Percentiles rank a stretch among this genome's conserved stretches.
Conservation (phyloP, 2,113 vertebrate genomes). For the Riparia riparia region DNA sequence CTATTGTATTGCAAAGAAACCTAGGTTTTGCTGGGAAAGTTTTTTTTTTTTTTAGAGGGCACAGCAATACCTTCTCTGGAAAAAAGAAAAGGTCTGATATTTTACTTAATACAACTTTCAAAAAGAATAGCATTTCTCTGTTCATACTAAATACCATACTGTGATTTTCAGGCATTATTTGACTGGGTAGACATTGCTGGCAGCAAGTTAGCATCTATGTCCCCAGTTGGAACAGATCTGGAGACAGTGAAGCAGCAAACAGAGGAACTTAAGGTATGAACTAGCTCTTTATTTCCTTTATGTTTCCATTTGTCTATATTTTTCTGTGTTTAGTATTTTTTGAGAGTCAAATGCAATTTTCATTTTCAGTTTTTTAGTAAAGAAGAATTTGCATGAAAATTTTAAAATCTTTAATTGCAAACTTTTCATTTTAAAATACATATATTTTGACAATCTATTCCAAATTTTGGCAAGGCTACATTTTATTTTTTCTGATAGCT, state of each 20-base stretch:
- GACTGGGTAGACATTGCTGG: constrained; percentile 98
- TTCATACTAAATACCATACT: not conserved
- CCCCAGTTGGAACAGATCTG: constrained; percentile 95
- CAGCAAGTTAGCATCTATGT: constrained; percentile 92
- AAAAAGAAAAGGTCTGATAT: not conserved
- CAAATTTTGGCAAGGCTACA: not conserved
- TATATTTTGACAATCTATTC: not conserved
- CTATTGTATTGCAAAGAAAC: not conserved
- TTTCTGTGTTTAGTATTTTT: not conserved
- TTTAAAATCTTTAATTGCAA: not conserved
- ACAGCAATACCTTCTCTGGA: not conserved
- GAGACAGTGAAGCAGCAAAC: constrained; percentile 99
- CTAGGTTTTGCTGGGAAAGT: not conserved
- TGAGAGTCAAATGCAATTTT: not conserved
- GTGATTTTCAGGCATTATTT: constrained; percentile 89
- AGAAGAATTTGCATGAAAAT: not conserved
- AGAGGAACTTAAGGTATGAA: constrained; percentile 92
- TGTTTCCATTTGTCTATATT: not conserved
- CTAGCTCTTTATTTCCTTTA: not conserved
- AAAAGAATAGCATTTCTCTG: not conserved
- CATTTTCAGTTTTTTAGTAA: not conserved
- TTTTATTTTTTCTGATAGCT: not conserved
- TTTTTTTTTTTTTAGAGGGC: not conserved
- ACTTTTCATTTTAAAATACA: not conserved
- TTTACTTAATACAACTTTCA: not conserved